Conservation (phyloP, 2,797 vertebrate genomes). For the Thalassophryne amazonica region DNA sequence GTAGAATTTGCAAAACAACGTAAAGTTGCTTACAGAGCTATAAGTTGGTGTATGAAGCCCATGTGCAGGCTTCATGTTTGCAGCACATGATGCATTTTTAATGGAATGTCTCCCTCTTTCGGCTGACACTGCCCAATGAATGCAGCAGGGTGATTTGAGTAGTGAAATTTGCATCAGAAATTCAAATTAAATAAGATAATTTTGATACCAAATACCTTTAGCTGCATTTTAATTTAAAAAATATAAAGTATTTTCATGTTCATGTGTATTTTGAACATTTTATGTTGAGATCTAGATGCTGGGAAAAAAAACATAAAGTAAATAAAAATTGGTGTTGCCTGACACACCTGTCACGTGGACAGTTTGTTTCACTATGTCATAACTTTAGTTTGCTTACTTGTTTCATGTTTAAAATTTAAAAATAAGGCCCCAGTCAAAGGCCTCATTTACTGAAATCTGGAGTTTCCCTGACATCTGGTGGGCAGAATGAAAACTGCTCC, state of each 20-base stretch:
- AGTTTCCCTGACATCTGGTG: conserved; percentile 68
- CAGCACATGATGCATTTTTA: conserved; percentile 25
- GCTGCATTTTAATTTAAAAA: neutral
- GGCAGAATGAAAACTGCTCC: conserved; percentile 27
- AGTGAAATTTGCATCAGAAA: neutral
- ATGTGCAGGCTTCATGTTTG: neutral
- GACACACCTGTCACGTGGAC: no score
- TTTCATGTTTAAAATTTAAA: no score
- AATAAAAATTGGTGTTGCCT: no score
- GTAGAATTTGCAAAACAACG: no score
- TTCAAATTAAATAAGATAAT: neutral
- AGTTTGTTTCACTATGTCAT: no score
- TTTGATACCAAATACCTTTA: neutral
- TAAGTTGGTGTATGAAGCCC: neutral
- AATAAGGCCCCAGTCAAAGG: no score
- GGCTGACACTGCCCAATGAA: conserved; percentile 14
- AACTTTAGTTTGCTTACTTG: no score
- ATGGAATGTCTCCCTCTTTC: conserved; percentile 71
- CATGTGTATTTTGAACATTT: neutral
- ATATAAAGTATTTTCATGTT: neutral
- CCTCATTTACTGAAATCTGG: conserved; percentile 26
- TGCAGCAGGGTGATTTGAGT: neutral
- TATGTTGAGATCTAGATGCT: neutral
- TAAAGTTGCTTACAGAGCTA: neutral
- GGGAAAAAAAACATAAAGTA: no score